Conservation (phyloP, 1,140 invertebrate species). For the Drusus annulatus region DNA sequence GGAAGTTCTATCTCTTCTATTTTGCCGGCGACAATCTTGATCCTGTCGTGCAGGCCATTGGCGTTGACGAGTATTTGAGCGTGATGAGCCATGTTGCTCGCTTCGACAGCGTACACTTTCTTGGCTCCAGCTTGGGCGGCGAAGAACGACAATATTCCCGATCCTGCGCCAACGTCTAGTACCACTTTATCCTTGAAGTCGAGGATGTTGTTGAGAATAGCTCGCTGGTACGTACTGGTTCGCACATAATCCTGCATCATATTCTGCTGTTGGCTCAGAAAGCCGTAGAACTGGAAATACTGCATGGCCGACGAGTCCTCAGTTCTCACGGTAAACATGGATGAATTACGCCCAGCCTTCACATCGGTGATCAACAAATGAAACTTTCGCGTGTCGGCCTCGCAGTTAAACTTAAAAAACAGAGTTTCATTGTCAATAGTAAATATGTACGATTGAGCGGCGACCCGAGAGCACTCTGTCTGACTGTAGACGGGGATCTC, state of each 20-base stretch:
- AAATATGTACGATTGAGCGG: constrained; percentile 75
- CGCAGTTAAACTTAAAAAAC: constrained; percentile 69
- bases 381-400: constrained; percentile 82
- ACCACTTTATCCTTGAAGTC: constrained; percentile 96
- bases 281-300: constrained; percentile 99
- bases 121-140: constrained; percentile 97
- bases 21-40: constrained; percentile 96
- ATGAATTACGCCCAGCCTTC: constrained; percentile 83
- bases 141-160: constrained; percentile 98
- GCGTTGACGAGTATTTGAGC: constrained; percentile 92
- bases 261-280: constrained; percentile 99
- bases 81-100: constrained; percentile 98
- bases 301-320: constrained; percentile 98
- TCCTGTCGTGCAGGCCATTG: constrained; percentile 90
- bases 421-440: constrained; percentile 78
- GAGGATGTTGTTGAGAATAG: constrained; percentile 93
- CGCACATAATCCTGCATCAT: constrained; percentile 99
- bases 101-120: constrained; percentile 98
- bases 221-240: constrained; percentile 98
- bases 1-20: constrained; percentile 98
- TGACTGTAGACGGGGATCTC: constrained; percentile 79
- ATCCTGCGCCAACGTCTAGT: constrained; percentile 97
- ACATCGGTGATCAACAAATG: constrained; percentile 84
- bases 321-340: constrained; percentile 95
- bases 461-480: constrained; percentile 74